Evolutionary conservation across 2,797 vertebrate species (phyloP).

Genomic region (Lophura swinhoii): DNA sequence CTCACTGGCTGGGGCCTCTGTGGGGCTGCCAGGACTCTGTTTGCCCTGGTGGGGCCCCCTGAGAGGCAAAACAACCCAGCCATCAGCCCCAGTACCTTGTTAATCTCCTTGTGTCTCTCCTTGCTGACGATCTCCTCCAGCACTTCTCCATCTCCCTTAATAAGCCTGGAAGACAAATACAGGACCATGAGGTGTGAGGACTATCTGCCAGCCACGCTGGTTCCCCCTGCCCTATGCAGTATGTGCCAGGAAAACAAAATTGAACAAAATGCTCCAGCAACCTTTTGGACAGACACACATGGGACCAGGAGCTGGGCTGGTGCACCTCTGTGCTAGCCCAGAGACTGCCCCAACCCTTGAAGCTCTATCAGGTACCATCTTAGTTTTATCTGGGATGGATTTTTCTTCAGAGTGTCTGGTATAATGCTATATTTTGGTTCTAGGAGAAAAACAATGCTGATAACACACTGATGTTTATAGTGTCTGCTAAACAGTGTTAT

Average conservation of each 20-base stretch:
- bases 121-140: constrained; percentile 95
- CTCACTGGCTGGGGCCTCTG: rapidly evolving
- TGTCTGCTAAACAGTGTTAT: too few species aligned
- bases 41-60: background rate
- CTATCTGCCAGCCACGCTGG: rapidly evolving
- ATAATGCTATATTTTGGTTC: too few species aligned
- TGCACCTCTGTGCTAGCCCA: background rate
- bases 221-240: rapidly evolving
- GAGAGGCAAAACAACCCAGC: background rate
- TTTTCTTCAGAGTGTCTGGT: too few species aligned
- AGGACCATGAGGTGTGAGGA: rapidly evolving
- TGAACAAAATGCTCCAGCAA: background rate
- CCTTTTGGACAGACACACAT: background rate
- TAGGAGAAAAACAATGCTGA: too few species aligned
- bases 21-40: rapidly evolving
- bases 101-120: constrained; percentile 93
- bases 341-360: background rate
- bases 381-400: too few species aligned
- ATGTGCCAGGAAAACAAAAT: background rate
- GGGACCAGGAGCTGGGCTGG: background rate
- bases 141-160: constrained; percentile 95
- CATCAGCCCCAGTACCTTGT: constrained; percentile 84
- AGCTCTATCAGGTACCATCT: background rate
- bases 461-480: too few species aligned
- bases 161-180: constrained; percentile 81